Base-by-base conservation (phyloP, 2,888 invertebrate genomes). In the Ormia ochracea region DNA sequence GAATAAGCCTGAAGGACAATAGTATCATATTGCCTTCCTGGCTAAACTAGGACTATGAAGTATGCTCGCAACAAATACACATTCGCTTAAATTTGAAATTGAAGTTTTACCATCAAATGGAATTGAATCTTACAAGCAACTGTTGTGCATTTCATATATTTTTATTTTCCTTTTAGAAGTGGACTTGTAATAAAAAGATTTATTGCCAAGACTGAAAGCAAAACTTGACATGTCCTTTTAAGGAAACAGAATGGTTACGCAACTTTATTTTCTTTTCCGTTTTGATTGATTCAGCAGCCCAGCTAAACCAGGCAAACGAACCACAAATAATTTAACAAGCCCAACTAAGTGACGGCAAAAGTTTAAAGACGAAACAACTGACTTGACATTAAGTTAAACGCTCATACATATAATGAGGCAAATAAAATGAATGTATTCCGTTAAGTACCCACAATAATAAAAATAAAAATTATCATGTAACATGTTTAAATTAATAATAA, bases 331-430 rank as follows among this genome's bases (percentile, higher is more conserved):
- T 23, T 9, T 48, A 36, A 43, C 38, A 17, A 66, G 17, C 38
- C 17, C 33, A 31, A n/a, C n/a, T n/a, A 36, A 63, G 10, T 31
- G 59, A 78, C 66, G 68, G 78, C 73, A 73, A 78, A 78, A 73
- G 72, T 68, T 61, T 26, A 28, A 43, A 43, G 26, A 9, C 59
- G 50, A 59, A 36, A n/a, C n/a, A n/a, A 26, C 26, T 19, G 31
- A 50, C 36, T 17, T 59, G 58, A 26, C 69, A 54, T 17, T 14
- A n/a, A 19, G 12, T 12, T 21, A 41, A 14, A 28, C 26, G 17
- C 4, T 12, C 33, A 68, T 52, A 17, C 0, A 31, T n/a, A 68
- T 56, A 43, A 21, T 14, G 3, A 54, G 17, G 19, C 26, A 28
- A 43, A 63, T 4, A 23, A 36, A 43, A 63, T 4, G 17, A 36